These are phyloP conservation scores for Helicoverpa zea DNA, from an alignment of 1,140 invertebrate species.

Conservation along the genomic window DNA sequence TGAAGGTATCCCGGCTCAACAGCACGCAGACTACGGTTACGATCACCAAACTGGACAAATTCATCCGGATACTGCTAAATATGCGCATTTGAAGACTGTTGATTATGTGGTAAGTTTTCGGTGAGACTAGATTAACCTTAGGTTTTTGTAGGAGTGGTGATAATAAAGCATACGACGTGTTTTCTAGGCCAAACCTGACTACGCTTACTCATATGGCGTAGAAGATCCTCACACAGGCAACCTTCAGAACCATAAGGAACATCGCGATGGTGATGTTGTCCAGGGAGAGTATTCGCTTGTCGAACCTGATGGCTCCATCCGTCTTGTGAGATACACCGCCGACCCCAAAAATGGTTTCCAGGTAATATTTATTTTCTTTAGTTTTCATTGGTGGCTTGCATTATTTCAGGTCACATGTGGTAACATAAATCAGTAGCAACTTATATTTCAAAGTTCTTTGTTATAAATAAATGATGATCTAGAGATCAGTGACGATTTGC, in stretches of 20 bases:
- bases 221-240: slow-evolving; percentile 90
- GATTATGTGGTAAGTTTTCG: slow-evolving; percentile 87
- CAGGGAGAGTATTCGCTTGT: slow-evolving; percentile 89
- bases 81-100: slow-evolving; percentile 84
- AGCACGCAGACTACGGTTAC: slow-evolving; percentile 86
- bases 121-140: background rate
- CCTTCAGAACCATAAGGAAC: slow-evolving; percentile 90
- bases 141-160: background rate
- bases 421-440: background rate
- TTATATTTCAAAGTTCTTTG: background rate
- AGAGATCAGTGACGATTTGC: background rate
- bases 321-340: slow-evolving; percentile 86
- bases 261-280: slow-evolving; percentile 90
- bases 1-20: slow-evolving; percentile 83
- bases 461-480: too few species aligned
- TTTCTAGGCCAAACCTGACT: slow-evolving; percentile 88
- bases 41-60: slow-evolving; percentile 84
- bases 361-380: slow-evolving; percentile 57
- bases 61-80: slow-evolving; percentile 84
- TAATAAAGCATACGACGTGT: background rate
- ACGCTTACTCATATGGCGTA: slow-evolving; percentile 90
- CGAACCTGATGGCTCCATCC: slow-evolving; percentile 85
- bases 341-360: slow-evolving; percentile 87
- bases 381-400: too few species aligned
- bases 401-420: too few species aligned